Base-by-base conservation (phyloP, 2,797 vertebrate species). In the Rousettus madagascariensis region DNA sequence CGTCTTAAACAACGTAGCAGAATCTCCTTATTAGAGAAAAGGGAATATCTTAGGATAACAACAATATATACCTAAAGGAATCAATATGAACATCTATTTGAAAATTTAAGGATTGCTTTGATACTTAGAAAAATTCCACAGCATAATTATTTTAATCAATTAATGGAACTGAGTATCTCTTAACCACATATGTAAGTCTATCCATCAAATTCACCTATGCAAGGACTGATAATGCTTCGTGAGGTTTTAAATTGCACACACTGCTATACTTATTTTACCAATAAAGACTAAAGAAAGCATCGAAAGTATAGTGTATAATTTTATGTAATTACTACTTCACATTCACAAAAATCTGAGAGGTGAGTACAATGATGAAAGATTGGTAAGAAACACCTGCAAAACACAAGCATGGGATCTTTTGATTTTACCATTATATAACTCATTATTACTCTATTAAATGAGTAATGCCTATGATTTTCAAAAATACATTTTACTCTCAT, bases 281-380 rank as follows among this genome's bases (percentile, higher is more conserved):
- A 22, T 71, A 28, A 94, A 96, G 57, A 75, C 33, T 43, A 84
- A 61, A 86, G 86, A 94, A 75, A 28, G 30, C 26, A 79, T 26
- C 79, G 38, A 61, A 41, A 53, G 10, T 68, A 72, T 3, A 71
- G 36, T 86, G 11, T 51, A 24, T 79, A 95, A 95, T 95, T 90
- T 84, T 86, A 94, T 36, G 65, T 78, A 94, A 86, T 91, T 93
- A 46, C 75, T 84, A 77, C 24, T 93, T 95, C 26, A 91, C 10
- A 55, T 79, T 71, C 68, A 86, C 65, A 89, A n/a, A 51, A 55
- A 91, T 92, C 69, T 91, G 57, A 94, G 65, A 91, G 26, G 91
- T 59, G 33, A 19, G 28, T 38, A 38, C 38, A 84, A 80, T 38
- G 41, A 68, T 61, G 26, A 93, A 87, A 90, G 38, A 43, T 1